Evolutionary conservation across 2,888 invertebrate species (phyloP).

Genomic region (Chrysolina americana): DNA sequence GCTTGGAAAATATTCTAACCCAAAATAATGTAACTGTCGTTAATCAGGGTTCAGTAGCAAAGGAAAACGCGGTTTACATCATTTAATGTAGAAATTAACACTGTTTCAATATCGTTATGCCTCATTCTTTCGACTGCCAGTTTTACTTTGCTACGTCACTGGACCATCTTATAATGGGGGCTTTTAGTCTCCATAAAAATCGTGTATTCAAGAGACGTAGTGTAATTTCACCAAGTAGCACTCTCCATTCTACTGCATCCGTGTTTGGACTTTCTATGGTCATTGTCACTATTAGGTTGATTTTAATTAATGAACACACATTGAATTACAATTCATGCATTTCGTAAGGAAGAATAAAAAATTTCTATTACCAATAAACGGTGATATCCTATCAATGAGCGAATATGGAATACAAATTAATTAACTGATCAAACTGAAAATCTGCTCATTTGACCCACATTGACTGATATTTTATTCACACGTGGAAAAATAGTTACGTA

Average conservation of each 20-base stretch:
- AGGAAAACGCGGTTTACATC: too few species aligned
- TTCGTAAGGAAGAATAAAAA: conserved; percentile 7
- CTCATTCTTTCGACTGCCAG: not conserved
- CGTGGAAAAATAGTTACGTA: too few species aligned
- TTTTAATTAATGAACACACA: not conserved
- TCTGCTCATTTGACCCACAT: too few species aligned
- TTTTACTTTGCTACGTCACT: not conserved
- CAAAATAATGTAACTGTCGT: too few species aligned
- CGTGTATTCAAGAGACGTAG: conserved; percentile 17
- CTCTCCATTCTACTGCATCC: conserved; percentile 22
- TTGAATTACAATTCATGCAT: not conserved
- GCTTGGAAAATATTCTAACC: too few species aligned
- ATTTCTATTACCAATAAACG: conserved; percentile 1
- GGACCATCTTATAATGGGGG: conserved; percentile 1
- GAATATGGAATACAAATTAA: not conserved
- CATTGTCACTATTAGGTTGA: conserved; percentile 19
- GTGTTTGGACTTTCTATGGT: conserved; percentile 39
- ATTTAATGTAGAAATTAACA: too few species aligned
- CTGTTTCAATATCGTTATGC: not conserved
- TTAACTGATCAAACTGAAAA: not conserved
- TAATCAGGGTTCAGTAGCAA: too few species aligned
- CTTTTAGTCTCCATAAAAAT: conserved; percentile 20
- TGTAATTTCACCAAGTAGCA: conserved; percentile 22
- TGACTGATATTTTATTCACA: too few species aligned
- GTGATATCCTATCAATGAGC: not conserved